Base-by-base conservation (phyloP, 2,113 vertebrate genomes). In the Chionodraco myersi region DNA sequence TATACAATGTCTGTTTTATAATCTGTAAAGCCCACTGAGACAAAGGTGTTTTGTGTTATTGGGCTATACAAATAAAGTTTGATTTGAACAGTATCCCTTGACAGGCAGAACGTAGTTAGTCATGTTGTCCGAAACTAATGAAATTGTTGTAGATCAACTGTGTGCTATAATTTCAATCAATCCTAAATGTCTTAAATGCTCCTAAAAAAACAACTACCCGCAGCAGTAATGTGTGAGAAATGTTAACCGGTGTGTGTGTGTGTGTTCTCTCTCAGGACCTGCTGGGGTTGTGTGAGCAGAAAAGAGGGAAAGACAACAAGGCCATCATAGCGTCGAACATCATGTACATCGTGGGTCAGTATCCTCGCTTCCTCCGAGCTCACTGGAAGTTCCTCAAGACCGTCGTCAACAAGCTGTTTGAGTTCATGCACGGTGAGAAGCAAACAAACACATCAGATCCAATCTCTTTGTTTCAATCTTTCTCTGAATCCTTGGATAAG, bases 361-460 rank as follows among this genome's bases (percentile, higher is more conserved):
- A 99, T 84, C 97, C 97, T 65, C 95, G 97, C 4, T 99, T 98
- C 93, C 94, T 99, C 80, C 95, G 97, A 88, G 97, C 97, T 44
- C 97, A 98, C 89, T 99, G 97, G 97, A 98, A 99, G 74, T 98
- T 98, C 94, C 94, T 98, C 88, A 99, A 99, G 93, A 98, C 97
- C 0, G 97, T 98, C 14, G 97, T 98, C 88, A 99, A 98, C 95
- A 99, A 99, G 88, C 93, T 99, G 2, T 98, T 98, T 88, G 97
- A 99, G 93, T 98, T 98, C 85, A 98, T 99, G 97, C 97, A 99
- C 81, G 97, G 97, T 98, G 95, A 96, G 84, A 83, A 65, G 60
- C 12, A 16, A 53, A 3, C 16, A 14, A 36, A 3, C 13, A 8
- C 14, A 45, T 16, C 30, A 44, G 18, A 5, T 16, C 4, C 2